Evolutionary conservation across 1,140 invertebrate genomes (phyloP).

Genomic region (Melipona quadrifasciata): DNA sequence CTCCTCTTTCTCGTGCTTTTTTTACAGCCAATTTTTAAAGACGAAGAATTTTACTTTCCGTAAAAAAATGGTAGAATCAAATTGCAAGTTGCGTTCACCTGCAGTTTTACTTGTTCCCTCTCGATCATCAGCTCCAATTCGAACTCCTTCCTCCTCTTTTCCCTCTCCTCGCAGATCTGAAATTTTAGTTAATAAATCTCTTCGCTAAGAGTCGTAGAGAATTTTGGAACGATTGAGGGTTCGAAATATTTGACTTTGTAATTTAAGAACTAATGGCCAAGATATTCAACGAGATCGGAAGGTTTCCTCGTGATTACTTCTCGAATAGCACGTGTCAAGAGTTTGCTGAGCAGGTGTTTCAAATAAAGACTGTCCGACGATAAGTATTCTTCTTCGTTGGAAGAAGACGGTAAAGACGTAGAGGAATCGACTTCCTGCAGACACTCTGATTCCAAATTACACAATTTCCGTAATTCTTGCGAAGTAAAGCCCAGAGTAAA

Average conservation of each 20-base stretch:
- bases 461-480: constrained; percentile 22
- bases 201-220: too few species aligned
- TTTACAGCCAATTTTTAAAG: not conserved
- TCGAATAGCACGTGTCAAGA: constrained; percentile 54
- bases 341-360: constrained; percentile 54
- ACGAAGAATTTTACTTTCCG: not conserved
- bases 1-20: not conserved
- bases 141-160: constrained; percentile 48
- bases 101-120: constrained; percentile 30
- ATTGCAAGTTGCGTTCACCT: constrained; percentile 19
- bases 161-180: constrained; percentile 63
- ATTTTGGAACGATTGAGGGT: too few species aligned
- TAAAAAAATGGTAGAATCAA: too few species aligned
- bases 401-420: constrained; percentile 23
- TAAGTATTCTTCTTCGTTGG: not conserved
- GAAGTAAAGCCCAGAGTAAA: too few species aligned
- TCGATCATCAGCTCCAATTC: constrained; percentile 56
- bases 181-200: not conserved
- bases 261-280: constrained; percentile 72
- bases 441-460: not conserved
- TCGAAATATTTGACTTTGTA: constrained; percentile 61
- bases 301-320: constrained; percentile 71
- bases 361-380: constrained; percentile 53
- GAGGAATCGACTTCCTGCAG: constrained; percentile 15
- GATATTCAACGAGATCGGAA: constrained; percentile 72